A percentile compares a stretch with the other conserved stretches of the same genome.
These are phyloP conservation scores for Cyclophora albipunctata DNA, from an alignment of 2,888 invertebrate species.

Conservation along the genomic window DNA sequence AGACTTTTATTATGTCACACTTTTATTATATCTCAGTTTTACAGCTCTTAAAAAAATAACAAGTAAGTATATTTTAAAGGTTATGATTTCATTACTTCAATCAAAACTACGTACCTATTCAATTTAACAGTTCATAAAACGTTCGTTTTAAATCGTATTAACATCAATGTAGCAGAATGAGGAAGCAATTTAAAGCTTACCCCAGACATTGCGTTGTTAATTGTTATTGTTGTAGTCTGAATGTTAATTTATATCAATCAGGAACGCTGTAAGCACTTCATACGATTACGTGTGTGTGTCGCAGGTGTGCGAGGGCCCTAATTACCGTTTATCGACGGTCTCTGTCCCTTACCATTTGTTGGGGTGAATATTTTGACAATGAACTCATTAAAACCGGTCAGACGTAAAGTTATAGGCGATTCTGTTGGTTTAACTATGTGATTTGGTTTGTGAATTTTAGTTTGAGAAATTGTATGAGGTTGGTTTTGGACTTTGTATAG, in stretches of 20 bases:
- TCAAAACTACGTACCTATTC: no score
- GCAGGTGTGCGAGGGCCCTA: conserved; percentile 4
- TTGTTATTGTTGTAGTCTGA: conserved; percentile 4
- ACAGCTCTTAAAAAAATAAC: no score
- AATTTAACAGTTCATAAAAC: no score
- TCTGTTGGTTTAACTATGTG: neutral
- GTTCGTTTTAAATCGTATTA: neutral
- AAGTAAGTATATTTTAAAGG: neutral
- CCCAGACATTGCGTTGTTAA: conserved; percentile 1
- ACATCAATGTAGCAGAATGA: conserved; percentile 2
- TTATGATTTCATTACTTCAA: neutral
- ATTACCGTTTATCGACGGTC: neutral
- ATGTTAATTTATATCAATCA: conserved; percentile 11
- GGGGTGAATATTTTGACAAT: conserved; percentile 7
- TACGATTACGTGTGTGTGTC: neutral
- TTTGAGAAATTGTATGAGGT: no score
- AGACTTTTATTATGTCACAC: no score
- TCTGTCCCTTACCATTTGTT: neutral
- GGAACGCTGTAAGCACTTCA: conserved; percentile 3
- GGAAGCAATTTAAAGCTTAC: conserved; percentile 7
- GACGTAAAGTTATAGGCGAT: neutral
- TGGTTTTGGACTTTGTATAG: no score
- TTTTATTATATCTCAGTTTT: no score
- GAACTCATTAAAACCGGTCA: conserved; percentile 14
- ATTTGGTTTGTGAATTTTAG: no score